Evolutionary conservation across 2,888 invertebrate species (phyloP), one percentile per base, ranked within the genome.

Genomic region (Xanthorhoe designata): DNA sequence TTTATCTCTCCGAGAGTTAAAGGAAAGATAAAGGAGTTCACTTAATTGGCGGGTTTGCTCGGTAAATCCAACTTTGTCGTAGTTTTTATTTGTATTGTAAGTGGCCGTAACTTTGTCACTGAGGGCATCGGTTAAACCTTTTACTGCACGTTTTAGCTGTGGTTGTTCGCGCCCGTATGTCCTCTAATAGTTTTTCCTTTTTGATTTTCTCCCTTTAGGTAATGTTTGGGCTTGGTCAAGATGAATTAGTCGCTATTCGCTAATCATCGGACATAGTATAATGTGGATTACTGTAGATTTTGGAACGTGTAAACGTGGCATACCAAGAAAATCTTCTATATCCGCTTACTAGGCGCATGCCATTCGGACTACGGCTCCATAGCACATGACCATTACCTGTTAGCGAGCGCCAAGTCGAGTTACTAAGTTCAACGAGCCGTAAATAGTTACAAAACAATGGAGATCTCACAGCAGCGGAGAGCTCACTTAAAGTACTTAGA

Each of bases 1-100:
- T 68, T 68, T 61, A 64, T 66, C 66, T 68, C 49, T 53, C 18
- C n/a, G 45, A 32, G 49, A 60, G 61, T 67, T 52, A 69, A 57
- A 42, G 50, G 52, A 62, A 50, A 61, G 64, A 65, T 70, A 70
- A 70, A 64, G 54, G 52, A 69, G 74, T 70, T 67, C 60, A 68
- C 57, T 75, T 83, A 80, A 82, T 82, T 82, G 82, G 67, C 74
- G 70, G 76, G 76, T 79, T 80, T 76, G 75, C 73, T 76, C 71
- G 69, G 76, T 75, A 78, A 78, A 75, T 73, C 71, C 66, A 78
- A 80, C 78, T 79, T 76, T 64, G 74, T 72, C 76, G 75, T 74
- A 75, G 68, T 73, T 77, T 77, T 75, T 81, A 78, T 83, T 83
- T 83, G 78, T 77, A 77, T 79, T 81, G 71, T 62, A 63, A 72